A percentile compares a stretch with the other conserved stretches of the same genome.
Conservation (phyloP, 1,140 invertebrate species). For the Tribolium madens region DNA sequence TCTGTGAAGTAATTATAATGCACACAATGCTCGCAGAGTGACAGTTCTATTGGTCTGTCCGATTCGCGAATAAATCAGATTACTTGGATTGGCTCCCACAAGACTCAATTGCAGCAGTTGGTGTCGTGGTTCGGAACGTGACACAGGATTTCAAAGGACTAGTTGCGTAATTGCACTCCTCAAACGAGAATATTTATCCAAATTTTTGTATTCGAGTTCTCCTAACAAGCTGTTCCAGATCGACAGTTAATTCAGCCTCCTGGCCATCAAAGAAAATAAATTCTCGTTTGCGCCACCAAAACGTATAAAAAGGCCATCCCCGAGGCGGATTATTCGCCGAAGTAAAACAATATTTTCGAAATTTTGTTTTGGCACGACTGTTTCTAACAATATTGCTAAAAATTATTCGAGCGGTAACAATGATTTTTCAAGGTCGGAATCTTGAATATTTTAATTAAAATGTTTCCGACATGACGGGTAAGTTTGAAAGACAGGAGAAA, state of each 20-base stretch:
- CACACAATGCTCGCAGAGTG: conserved; percentile 28
- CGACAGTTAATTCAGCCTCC: conserved; percentile 13
- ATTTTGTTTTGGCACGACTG: conserved; percentile 36
- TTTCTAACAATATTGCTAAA: conserved; percentile 49
- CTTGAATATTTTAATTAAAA: neutral
- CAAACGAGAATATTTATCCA: neutral
- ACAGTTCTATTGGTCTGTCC: conserved; percentile 52
- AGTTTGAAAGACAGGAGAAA: neutral
- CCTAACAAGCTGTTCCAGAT: conserved; percentile 30
- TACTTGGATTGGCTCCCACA: conserved; percentile 41
- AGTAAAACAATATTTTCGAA: conserved; percentile 38
- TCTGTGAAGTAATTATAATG: conserved; percentile 51
- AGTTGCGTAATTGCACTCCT: conserved; percentile 21
- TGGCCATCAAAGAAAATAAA: conserved; percentile 13
- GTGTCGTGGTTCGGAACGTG: conserved; percentile 24
- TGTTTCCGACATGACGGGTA: neutral
- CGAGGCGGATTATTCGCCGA: neutral
- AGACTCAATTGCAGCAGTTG: conserved; percentile 30
- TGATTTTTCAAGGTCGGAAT: neutral
- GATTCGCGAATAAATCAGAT: conserved; percentile 50
- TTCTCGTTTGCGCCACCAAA: conserved; percentile 8
- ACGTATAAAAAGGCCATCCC: conserved; percentile 19
- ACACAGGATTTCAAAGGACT: conserved; percentile 12
- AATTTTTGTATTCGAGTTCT: neutral
- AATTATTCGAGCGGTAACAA: neutral